phyloP scores from a whole-genome alignment of 2,797 vertebrate genomes.

The Gila robusta region DNA sequence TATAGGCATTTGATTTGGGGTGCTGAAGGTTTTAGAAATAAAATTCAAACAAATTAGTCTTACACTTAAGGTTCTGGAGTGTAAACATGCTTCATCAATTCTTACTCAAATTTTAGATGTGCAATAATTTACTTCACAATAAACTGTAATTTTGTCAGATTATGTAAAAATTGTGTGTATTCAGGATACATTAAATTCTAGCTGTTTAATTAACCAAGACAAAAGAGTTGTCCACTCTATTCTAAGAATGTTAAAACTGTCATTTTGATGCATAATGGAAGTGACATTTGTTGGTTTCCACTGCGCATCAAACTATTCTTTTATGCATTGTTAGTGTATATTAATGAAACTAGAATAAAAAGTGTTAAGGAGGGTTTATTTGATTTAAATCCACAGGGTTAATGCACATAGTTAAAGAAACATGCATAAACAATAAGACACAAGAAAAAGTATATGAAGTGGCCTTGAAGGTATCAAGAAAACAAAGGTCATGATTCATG shows the following conservation, averaged over 20 bases:
- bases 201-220: background rate
- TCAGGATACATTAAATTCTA: background rate
- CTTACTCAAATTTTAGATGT: background rate
- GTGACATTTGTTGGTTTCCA: background rate
- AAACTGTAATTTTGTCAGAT: background rate
- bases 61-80: background rate
- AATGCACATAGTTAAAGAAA: background rate
- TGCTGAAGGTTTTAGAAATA: background rate
- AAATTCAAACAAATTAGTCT: background rate
- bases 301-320: background rate
- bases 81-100: background rate
- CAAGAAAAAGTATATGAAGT: background rate
- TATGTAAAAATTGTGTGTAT: background rate
- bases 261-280: background rate
- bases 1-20: background rate
- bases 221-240: background rate
- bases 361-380: background rate
- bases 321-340: background rate
- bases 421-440: background rate
- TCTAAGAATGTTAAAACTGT: background rate
- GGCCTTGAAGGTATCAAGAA: conserved; percentile 35
- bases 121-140: background rate
- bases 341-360: background rate
- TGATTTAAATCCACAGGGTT: background rate
- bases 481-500: conserved; percentile 45